phyloP scores from a whole-genome alignment of 2,888 invertebrate genomes.

The Rhagonycha fulva region DNA sequence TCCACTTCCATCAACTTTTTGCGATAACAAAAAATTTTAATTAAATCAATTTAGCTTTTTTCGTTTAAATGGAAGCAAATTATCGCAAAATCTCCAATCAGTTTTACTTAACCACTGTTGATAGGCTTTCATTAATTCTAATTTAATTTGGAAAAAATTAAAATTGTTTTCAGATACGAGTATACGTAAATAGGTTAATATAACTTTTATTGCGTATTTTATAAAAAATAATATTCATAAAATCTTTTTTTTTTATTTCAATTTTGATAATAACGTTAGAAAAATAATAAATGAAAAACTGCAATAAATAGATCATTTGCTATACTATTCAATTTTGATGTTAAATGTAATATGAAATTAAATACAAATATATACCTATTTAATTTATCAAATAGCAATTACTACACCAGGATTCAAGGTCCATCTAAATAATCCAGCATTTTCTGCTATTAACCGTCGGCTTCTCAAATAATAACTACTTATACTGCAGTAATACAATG shows the following conservation, averaged over 20 bases:
- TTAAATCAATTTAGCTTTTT: neutral
- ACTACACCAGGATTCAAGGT: neutral
- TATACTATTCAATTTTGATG: neutral
- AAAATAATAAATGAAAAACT: neutral
- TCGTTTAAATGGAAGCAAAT: neutral
- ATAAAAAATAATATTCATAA: too few relatives aligned
- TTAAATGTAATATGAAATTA: neutral
- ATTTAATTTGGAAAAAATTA: neutral
- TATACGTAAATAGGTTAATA: neutral
- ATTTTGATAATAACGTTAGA: neutral
- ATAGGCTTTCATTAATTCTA: neutral
- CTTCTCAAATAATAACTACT: neutral
- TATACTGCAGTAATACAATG: neutral
- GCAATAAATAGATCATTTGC: neutral
- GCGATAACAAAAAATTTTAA: neutral
- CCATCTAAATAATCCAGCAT: neutral
- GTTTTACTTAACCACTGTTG: neutral
- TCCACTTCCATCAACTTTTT: neutral
- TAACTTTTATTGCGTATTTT: too few relatives aligned
- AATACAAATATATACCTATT: neutral
- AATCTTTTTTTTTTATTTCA: neutral
- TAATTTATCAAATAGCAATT: neutral
- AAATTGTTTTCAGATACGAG: neutral
- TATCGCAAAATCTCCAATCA: neutral
- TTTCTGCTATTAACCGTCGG: neutral